phyloP scores from a whole-genome alignment of 2,113 vertebrate species.

The Spermophilus dauricus region DNA sequence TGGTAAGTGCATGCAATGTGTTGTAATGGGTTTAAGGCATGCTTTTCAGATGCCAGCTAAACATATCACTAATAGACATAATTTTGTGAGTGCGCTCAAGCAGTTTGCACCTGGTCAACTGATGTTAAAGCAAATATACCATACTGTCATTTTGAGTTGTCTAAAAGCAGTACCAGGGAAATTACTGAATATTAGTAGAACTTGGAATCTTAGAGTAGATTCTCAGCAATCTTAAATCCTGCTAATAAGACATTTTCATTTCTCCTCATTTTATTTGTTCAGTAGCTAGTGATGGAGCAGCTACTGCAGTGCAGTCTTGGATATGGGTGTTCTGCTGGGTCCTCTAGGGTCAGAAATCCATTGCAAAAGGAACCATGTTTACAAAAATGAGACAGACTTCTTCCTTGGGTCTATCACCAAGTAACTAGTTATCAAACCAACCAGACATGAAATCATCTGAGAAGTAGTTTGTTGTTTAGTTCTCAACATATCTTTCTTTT shows the following conservation, averaged over 20 bases:
- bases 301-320: neutral
- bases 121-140: neutral
- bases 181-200: neutral
- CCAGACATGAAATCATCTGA: neutral
- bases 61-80: neutral
- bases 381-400: neutral
- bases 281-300: neutral
- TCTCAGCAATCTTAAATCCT: neutral
- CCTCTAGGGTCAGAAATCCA: neutral
- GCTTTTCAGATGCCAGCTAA: neutral
- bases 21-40: neutral
- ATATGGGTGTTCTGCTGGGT: neutral
- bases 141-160: neutral
- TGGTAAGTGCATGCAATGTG: neutral
- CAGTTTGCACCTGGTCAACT: neutral
- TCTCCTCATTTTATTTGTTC: neutral
- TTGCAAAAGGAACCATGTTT: neutral
- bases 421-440: slow-evolving; percentile 24
- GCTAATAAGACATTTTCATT: neutral
- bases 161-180: neutral
- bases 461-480: neutral
- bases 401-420: neutral
- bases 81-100: neutral
- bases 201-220: neutral
- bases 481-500: neutral